Conservation (phyloP, 2,888 invertebrate genomes). For the Yponomeuta evonymella region DNA sequence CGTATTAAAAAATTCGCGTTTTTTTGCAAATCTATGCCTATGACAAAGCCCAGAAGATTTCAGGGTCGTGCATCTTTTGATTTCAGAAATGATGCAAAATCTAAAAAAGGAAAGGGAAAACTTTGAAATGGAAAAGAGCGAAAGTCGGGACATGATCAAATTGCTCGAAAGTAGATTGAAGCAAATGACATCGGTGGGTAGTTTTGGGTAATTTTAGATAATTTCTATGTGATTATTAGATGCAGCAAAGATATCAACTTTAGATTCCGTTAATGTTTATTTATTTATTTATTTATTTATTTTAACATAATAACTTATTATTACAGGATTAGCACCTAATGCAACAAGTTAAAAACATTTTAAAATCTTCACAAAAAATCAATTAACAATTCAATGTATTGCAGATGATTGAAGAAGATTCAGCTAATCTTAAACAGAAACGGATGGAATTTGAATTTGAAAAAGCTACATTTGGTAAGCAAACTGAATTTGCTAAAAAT, state of each 20-base stretch:
- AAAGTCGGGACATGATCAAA: slow-evolving; percentile 69
- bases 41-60: no score
- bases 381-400: no score
- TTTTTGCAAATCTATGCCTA: no score
- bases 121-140: slow-evolving; percentile 73
- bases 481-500: slow-evolving; percentile 75
- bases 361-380: no score
- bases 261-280: neutral
- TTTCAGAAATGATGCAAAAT: slow-evolving; percentile 72
- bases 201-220: neutral
- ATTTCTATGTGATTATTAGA: neutral
- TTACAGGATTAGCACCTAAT: no score
- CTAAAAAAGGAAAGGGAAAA: slow-evolving; percentile 73
- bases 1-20: no score
- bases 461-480: slow-evolving; percentile 77
- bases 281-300: no score
- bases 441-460: slow-evolving; percentile 77
- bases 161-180: slow-evolving; percentile 74
- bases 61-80: neutral
- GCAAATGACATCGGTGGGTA: slow-evolving; percentile 72
- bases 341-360: no score
- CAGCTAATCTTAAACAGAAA: slow-evolving; percentile 71
- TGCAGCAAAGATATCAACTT: neutral
- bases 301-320: no score
- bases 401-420: slow-evolving; percentile 66